Evolutionary conservation across 2,888 invertebrate genomes (phyloP).

Genomic region (Limnephilus marmoratus): DNA sequence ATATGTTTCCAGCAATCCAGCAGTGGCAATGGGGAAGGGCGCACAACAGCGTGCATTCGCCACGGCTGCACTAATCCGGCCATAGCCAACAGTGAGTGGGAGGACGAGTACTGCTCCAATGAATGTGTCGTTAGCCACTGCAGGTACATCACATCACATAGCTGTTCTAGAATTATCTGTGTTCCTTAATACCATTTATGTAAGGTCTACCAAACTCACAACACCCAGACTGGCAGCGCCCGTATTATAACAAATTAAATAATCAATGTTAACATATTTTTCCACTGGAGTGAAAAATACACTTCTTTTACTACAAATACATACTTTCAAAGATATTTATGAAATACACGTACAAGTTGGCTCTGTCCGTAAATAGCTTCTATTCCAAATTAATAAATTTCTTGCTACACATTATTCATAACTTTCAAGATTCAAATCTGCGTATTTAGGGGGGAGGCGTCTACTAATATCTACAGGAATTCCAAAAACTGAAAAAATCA

Average conservation of each 20-base stretch:
- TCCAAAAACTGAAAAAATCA: too few relatives aligned
- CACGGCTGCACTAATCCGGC: conserved; percentile 94
- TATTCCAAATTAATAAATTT: neutral
- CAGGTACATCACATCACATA: conserved; percentile 76
- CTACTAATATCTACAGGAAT: too few relatives aligned
- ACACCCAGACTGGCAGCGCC: neutral
- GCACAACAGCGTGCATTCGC: conserved; percentile 85
- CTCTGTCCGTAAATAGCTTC: neutral
- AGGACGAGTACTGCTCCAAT: conserved; percentile 97
- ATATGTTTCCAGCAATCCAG: conserved; percentile 69
- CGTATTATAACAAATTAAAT: neutral
- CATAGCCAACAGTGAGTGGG: conserved; percentile 95
- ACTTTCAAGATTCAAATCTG: neutral
- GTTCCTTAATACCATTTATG: neutral
- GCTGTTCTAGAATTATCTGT: neutral
- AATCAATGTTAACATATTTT: neutral
- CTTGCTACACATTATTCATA: neutral
- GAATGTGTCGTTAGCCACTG: conserved; percentile 98
- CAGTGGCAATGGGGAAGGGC: conserved; percentile 73
- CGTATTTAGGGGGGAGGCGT: too few relatives aligned
- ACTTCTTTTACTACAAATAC: too few relatives aligned
- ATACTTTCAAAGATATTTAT: neutral
- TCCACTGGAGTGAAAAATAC: neutral
- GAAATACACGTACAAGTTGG: neutral
- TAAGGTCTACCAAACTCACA: neutral